Conservation (phyloP, 2,113 vertebrate genomes). For the Corynorhinus townsendii region DNA sequence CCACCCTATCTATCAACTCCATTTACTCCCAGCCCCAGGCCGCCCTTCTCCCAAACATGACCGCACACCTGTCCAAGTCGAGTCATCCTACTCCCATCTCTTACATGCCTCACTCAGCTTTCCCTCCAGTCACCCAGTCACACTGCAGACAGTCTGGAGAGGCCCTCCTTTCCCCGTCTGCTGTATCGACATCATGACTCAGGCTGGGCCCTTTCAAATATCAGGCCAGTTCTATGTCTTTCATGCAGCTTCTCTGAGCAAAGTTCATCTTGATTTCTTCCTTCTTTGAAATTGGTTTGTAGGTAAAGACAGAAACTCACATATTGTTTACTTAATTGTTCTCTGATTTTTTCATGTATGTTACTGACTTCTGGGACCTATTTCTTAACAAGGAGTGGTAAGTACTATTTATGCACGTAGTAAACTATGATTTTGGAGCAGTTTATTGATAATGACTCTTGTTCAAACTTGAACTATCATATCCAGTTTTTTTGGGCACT, state of each 20-base stretch:
- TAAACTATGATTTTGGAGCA: neutral
- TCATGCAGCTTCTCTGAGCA: neutral
- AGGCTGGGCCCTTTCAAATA: neutral
- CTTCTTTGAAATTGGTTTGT: neutral
- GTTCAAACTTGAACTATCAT: neutral
- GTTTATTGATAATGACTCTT: neutral
- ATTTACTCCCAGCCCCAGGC: neutral
- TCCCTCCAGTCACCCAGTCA: neutral
- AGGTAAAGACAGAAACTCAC: neutral
- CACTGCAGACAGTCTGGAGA: neutral
- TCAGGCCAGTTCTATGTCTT: neutral
- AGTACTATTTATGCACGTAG: neutral
- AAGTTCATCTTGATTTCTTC: neutral
- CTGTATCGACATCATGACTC: neutral
- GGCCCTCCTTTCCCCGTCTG: neutral
- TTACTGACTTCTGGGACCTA: neutral
- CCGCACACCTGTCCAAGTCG: neutral
- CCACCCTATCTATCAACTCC: neutral
- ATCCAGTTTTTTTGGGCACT: neutral
- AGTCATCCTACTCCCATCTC: neutral
- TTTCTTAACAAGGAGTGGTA: neutral
- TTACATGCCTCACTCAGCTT: neutral
- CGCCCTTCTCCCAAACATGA: neutral
- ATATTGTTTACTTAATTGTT: neutral
- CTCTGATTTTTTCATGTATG: neutral